Conservation (phyloP, 92 coral and sea anemone genomes). For the Porites divaricata region DNA sequence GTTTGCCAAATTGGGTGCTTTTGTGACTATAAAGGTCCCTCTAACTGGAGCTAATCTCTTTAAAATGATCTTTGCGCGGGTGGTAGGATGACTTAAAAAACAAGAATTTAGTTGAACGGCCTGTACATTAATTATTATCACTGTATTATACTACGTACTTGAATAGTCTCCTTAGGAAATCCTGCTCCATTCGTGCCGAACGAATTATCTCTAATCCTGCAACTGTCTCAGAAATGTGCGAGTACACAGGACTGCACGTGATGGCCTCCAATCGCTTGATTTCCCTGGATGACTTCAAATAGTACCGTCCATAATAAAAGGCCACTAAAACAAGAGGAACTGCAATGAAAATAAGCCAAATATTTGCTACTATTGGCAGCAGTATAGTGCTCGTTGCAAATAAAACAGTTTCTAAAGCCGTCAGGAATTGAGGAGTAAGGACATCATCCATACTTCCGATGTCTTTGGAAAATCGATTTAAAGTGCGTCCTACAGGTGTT, state of each 20-base stretch:
- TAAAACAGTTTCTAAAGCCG: constrained; percentile 6
- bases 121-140: too few relatives aligned
- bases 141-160: neutral
- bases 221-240: constrained; percentile 53
- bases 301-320: constrained; percentile 52
- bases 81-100: neutral
- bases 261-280: constrained; percentile 62
- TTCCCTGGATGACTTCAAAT: constrained; percentile 67
- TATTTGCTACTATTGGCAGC: constrained; percentile 10
- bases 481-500: constrained; percentile 55
- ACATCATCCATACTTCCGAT: constrained; percentile 53
- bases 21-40: too few relatives aligned
- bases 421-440: neutral
- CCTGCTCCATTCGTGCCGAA: constrained; percentile 24
- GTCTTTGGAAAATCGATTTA: constrained; percentile 59
- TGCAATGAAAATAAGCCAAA: constrained; percentile 38
- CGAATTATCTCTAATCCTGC: constrained; percentile 49
- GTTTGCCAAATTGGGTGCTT: too few relatives aligned
- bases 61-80: neutral
- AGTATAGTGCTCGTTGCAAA: neutral
- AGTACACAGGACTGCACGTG: constrained; percentile 55
- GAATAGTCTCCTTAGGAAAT: constrained; percentile 19
- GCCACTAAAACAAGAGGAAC: constrained; percentile 36
- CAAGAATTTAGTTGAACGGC: too few relatives aligned
- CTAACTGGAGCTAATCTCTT: neutral